A percentile compares a stretch with the other conserved stretches of the same genome.
Conservation (phyloP, 2,888 invertebrate genomes). For the Oscheius sp. region DNA sequence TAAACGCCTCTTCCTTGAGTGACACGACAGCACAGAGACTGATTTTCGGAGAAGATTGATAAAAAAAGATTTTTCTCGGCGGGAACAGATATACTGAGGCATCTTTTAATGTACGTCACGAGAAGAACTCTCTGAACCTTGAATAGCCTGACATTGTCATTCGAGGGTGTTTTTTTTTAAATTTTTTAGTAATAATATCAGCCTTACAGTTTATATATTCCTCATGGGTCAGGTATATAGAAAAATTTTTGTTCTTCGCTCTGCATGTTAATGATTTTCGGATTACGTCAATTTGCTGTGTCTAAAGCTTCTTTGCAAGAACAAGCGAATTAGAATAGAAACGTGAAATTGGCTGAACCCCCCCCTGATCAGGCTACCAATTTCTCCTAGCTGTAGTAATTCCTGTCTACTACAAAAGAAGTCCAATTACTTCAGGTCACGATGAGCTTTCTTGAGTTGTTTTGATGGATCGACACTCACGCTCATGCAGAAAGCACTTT, state of each 20-base stretch:
- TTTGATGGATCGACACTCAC: conserved; percentile 30
- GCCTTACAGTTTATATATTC: no score
- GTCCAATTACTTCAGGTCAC: conserved; percentile 12
- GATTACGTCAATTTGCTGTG: conserved; percentile 20
- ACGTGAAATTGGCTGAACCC: not conserved
- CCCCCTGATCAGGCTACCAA: not conserved
- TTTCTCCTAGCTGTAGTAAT: not conserved
- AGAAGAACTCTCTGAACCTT: no score
- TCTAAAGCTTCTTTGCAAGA: not conserved
- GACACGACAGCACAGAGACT: not conserved
- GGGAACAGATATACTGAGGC: no score
- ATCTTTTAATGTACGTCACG: no score
- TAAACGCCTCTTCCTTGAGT: not conserved
- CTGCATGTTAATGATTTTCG: conserved; percentile 19
- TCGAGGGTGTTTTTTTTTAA: no score
- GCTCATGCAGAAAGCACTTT: conserved; percentile 25
- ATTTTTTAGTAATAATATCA: no score
- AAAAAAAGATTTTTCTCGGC: no score
- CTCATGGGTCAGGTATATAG: no score
- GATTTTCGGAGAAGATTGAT: not conserved
- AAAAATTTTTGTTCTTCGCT: not conserved
- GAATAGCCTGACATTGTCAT: no score
- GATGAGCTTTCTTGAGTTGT: conserved; percentile 27
- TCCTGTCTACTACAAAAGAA: conserved; percentile 19
- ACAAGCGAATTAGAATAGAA: not conserved